Evolutionary conservation across 2,888 invertebrate species (phyloP).

Genomic region (Thalpophila matura): DNA sequence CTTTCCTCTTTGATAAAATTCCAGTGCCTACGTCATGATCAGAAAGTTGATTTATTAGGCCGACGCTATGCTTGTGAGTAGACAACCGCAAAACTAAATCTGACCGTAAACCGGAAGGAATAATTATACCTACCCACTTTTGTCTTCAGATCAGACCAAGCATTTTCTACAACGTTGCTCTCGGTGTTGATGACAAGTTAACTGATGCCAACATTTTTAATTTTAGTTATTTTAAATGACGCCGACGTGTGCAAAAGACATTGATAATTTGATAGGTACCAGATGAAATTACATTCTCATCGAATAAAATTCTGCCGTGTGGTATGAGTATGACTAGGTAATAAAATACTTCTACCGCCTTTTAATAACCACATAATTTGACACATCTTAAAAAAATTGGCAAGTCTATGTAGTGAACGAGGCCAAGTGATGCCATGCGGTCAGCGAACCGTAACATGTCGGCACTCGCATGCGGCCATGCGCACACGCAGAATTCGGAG

Average conservation of each 20-base stretch:
- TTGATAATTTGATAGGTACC: no score
- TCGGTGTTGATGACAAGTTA: not conserved
- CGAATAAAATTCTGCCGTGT: conserved; percentile 1
- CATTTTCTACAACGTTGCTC: not conserved
- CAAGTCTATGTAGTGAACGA: conserved; percentile 67
- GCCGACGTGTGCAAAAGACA: not conserved
- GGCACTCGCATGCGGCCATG: conserved; percentile 69
- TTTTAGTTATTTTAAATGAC: not conserved
- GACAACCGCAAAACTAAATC: conserved; percentile 25
- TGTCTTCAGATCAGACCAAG: not conserved
- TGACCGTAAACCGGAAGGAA: conserved; percentile 34
- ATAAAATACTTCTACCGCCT: conserved; percentile 25
- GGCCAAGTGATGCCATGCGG: conserved; percentile 69
- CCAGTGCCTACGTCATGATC: not conserved
- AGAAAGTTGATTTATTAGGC: not conserved
- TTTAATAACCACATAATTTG: conserved; percentile 58
- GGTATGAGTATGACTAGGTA: no score
- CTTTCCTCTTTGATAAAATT: not conserved
- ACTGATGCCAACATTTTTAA: not conserved
- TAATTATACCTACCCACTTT: conserved; percentile 21
- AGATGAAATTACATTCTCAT: conserved; percentile 20
- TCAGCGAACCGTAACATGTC: conserved; percentile 80
- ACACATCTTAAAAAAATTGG: conserved; percentile 57
- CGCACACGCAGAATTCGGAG: conserved; percentile 64
- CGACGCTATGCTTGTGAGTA: not conserved